Evolutionary conservation across 2,888 invertebrate species (phyloP).

Genomic region (Neoitamus cyanurus): DNA sequence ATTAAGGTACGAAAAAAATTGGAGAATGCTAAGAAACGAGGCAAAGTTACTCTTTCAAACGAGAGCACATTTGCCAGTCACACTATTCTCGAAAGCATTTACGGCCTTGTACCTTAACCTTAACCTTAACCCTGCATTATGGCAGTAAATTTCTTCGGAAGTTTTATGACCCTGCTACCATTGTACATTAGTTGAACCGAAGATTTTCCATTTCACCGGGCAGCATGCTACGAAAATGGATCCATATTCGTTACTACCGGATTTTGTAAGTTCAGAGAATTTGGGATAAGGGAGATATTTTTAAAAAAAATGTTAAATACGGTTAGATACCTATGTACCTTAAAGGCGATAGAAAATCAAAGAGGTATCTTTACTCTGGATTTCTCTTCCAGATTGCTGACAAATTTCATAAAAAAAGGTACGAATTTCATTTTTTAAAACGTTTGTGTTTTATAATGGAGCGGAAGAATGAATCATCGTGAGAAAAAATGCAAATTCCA

Average conservation of each 20-base stretch:
- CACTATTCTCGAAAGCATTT: background rate
- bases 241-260: background rate
- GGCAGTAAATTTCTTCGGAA: background rate
- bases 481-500: background rate
- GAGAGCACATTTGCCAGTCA: too few species aligned
- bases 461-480: background rate
- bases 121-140: too few species aligned
- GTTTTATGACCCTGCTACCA: background rate
- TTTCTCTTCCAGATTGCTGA: too few species aligned
- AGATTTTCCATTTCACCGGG: background rate
- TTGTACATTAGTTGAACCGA: background rate
- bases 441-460: background rate
- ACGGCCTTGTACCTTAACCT: background rate
- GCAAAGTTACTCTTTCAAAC: too few species aligned
- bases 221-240: background rate
- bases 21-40: background rate
- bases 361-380: background rate
- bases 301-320: background rate
- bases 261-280: background rate
- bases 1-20: background rate
- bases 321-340: background rate
- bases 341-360: background rate
- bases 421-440: background rate
- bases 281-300: too few species aligned
- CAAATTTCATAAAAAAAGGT: background rate